Percentiles rank a stretch among this genome's conserved stretches.
phyloP scores from a whole-genome alignment of 2,113 vertebrate species.

The Guaruba guarouba region DNA sequence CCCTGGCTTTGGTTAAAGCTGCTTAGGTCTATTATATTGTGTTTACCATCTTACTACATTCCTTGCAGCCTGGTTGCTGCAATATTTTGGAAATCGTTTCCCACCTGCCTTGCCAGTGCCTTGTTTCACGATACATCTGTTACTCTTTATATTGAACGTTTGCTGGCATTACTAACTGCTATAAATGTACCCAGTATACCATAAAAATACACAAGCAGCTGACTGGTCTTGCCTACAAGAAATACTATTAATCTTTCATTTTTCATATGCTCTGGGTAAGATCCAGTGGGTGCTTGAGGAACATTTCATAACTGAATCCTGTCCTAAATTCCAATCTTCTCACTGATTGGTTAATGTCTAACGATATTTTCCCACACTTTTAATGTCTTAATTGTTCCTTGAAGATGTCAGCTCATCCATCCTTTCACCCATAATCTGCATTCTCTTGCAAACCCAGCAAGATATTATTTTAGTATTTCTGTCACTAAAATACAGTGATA shows the following conservation, averaged over 20 bases:
- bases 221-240: constrained; percentile 39
- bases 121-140: constrained; percentile 5
- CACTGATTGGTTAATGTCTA: not conserved
- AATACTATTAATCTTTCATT: constrained; percentile 53
- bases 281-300: constrained; percentile 32
- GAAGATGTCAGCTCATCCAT: not conserved
- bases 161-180: constrained; percentile 48
- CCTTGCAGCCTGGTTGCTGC: not conserved
- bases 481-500: not conserved
- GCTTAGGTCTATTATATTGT: not conserved
- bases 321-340: constrained; percentile 35
- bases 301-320: not conserved
- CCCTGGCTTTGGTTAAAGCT: not conserved
- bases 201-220: constrained; percentile 46
- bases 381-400: constrained; percentile 16
- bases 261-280: constrained; percentile 29
- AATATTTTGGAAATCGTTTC: constrained; percentile 11
- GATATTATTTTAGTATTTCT: constrained; percentile 3
- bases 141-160: constrained; percentile 13
- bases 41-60: not conserved
- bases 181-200: constrained; percentile 31
- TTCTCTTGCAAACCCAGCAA: not conserved
- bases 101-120: constrained; percentile 46
- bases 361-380: not conserved
- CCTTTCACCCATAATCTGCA: not conserved